These are phyloP conservation scores for Microtus obscurus DNA, from an alignment of 2,797 vertebrate species.

Conservation along the genomic window DNA sequence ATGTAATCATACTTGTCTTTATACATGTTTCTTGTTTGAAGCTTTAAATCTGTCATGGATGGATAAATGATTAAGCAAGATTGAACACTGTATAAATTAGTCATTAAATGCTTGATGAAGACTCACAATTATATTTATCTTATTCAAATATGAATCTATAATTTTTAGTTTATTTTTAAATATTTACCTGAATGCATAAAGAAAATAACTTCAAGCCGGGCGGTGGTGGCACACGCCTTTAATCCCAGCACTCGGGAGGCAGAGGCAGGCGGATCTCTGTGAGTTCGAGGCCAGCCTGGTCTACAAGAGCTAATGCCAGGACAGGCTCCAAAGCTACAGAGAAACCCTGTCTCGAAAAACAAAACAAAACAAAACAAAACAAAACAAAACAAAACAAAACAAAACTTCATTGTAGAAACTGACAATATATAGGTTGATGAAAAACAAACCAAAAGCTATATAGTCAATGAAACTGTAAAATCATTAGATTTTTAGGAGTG, in stretches of 20 bases:
- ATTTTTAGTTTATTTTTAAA: background rate
- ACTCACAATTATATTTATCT: background rate
- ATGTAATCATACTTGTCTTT: background rate
- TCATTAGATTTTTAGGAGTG: background rate
- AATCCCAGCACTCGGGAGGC: too few relatives aligned
- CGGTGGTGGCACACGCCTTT: too few relatives aligned
- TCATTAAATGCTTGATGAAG: background rate
- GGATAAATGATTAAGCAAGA: background rate
- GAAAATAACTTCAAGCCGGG: background rate
- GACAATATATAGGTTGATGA: background rate
- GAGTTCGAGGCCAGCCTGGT: too few relatives aligned
- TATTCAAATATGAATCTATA: background rate
- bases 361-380: too few relatives aligned
- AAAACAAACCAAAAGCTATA: background rate
- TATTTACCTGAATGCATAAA: background rate
- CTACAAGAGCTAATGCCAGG: too few relatives aligned
- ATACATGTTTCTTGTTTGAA: background rate
- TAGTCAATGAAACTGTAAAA: too few relatives aligned
- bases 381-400: too few relatives aligned
- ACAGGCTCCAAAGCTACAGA: too few relatives aligned
- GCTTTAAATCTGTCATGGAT: background rate
- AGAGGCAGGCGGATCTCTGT: too few relatives aligned
- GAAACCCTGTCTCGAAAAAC: too few relatives aligned
- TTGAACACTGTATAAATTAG: background rate
- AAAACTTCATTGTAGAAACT: too few relatives aligned